These are phyloP conservation scores for Lepus timidus DNA, from an alignment of 2,113 vertebrate species.

Conservation along the genomic window DNA sequence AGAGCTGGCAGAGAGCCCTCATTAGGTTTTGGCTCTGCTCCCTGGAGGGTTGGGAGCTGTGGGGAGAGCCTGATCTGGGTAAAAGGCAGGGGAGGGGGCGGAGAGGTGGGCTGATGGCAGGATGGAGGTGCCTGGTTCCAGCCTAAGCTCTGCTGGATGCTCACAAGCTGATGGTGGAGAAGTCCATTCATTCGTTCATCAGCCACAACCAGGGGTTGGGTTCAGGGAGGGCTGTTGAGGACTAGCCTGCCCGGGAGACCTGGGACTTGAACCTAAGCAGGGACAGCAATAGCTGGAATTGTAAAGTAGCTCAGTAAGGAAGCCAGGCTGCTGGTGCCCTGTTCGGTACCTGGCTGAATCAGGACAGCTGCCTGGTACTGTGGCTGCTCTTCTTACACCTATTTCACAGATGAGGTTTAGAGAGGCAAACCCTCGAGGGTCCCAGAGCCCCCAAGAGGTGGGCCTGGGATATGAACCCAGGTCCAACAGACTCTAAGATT, in stretches of 20 bases:
- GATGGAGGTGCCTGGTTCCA: background rate
- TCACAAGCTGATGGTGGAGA: background rate
- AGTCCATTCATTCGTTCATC: background rate
- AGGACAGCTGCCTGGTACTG: too few relatives aligned
- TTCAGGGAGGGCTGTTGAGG: background rate
- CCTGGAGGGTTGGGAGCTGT: background rate
- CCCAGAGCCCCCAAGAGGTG: background rate
- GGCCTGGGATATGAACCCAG: background rate
- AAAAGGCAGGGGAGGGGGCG: background rate
- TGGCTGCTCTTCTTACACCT: background rate
- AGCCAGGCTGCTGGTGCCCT: background rate
- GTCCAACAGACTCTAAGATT: background rate
- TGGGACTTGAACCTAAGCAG: background rate
- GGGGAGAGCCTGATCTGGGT: slow-evolving; percentile 6
- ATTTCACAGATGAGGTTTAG: background rate
- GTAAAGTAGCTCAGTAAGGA: background rate
- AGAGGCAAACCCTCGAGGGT: background rate
- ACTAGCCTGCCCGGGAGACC: background rate
- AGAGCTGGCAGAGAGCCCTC: slow-evolving; percentile 44
- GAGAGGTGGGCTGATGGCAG: background rate
- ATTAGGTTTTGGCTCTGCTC: slow-evolving; percentile 51
- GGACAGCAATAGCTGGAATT: too few relatives aligned
- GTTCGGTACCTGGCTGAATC: background rate
- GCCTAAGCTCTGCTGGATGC: background rate
- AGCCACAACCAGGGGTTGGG: background rate